phyloP scores from a whole-genome alignment of 37 sponge, comb jelly and placozoan species.

The Aphrocallistes beatrix region DNA sequence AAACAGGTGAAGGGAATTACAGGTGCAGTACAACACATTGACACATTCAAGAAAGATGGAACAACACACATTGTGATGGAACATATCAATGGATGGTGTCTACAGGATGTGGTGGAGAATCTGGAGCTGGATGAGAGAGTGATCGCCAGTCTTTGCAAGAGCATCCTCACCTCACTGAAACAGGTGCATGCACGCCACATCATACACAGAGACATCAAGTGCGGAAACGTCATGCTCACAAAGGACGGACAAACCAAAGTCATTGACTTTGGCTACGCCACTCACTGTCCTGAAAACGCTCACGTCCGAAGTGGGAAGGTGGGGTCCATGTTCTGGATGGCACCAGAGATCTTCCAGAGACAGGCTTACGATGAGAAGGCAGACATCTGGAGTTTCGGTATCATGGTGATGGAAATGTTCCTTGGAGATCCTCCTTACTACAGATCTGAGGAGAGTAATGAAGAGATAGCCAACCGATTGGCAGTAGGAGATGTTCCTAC shows the following conservation, averaged over 20 bases:
- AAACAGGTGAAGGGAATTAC: not conserved
- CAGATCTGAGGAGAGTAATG: not conserved
- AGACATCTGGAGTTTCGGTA: constrained; percentile 12
- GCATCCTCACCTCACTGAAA: not conserved
- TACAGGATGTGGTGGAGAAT: constrained; percentile 10
- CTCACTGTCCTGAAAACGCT: not conserved
- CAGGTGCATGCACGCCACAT: not conserved
- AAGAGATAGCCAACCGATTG: not conserved
- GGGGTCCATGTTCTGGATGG: constrained; percentile 19
- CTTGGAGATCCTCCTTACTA: constrained; percentile 7
- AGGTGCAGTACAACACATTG: not conserved
- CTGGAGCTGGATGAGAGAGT: constrained; percentile 8
- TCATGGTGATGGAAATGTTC: constrained; percentile 15
- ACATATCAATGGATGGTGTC: constrained; percentile 8
- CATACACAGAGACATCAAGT: constrained; percentile 18
- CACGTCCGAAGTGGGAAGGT: not conserved
- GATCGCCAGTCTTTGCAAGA: not conserved
- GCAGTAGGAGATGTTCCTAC: not conserved
- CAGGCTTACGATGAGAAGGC: not conserved
- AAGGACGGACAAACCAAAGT: constrained; percentile 1
- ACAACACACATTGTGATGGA: constrained; percentile 10
- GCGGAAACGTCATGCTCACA: constrained; percentile 8
- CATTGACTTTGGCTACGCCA: not conserved
- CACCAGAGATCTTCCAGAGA: not conserved
- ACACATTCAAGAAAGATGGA: not conserved